A percentile compares a stretch with the other conserved stretches of the same genome.
phyloP scores from a whole-genome alignment of 35 echinoderm and acorn worm genomes.

The Chiridota heheva region DNA sequence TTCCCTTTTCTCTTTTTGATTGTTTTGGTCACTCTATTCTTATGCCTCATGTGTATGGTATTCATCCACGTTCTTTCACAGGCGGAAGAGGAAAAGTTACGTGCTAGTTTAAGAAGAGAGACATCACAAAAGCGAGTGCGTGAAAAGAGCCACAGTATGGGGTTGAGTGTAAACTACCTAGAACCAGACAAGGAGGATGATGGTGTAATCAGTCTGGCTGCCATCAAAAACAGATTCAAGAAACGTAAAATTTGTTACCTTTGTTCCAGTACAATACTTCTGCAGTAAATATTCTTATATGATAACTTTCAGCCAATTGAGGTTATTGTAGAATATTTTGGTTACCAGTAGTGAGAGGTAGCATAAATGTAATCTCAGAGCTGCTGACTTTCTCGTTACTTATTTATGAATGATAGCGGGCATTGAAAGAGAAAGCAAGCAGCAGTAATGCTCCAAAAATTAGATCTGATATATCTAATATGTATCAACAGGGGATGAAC shows the following conservation, averaged over 20 bases:
- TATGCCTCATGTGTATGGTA: too few species aligned
- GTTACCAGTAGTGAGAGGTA: neutral
- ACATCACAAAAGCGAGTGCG: constrained; percentile 82
- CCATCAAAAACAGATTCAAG: constrained; percentile 94
- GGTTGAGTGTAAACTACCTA: constrained; percentile 81
- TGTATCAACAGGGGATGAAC: too few species aligned
- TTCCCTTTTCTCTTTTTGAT: neutral
- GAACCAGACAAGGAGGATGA: constrained; percentile 91
- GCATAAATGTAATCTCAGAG: neutral
- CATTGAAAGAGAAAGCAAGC: neutral
- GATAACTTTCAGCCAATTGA: neutral
- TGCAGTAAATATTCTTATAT: neutral
- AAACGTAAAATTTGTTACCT: constrained; percentile 42
- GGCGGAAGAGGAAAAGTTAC: constrained; percentile 88
- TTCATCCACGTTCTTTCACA: too few species aligned
- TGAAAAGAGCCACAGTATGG: constrained; percentile 74
- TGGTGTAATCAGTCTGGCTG: constrained; percentile 71
- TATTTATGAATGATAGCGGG: neutral
- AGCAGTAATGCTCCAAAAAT: too few species aligned
- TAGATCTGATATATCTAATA: too few species aligned
- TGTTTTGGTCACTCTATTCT: neutral
- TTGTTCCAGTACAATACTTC: neutral
- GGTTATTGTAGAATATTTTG: neutral
- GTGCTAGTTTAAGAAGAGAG: constrained; percentile 75
- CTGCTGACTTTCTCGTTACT: neutral